These are phyloP conservation scores for Sesia apiformis DNA, from an alignment of 2,888 invertebrate species.

Conservation along the genomic window DNA sequence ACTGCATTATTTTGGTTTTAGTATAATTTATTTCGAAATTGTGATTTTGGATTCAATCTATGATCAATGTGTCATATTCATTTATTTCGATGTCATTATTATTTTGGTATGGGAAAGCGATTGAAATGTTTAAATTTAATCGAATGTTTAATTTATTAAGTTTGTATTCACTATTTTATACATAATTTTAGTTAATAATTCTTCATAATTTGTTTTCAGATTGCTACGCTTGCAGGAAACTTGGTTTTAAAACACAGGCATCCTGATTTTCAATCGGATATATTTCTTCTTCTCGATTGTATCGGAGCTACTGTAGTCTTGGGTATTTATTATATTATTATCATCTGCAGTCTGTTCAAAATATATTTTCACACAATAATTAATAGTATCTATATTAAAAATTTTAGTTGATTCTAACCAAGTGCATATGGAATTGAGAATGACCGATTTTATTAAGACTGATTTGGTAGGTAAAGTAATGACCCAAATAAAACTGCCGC, in stretches of 20 bases:
- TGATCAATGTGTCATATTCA: too few species aligned
- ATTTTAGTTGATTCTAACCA: neutral
- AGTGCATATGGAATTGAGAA: neutral
- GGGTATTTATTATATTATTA: neutral
- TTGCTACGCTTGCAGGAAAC: conserved; percentile 81
- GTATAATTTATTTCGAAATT: too few species aligned
- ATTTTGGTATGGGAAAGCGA: too few species aligned
- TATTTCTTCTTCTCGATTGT: conserved; percentile 70
- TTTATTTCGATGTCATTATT: too few species aligned
- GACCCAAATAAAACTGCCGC: conserved; percentile 64
- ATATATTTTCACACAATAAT: neutral
- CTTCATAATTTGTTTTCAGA: conserved; percentile 34
- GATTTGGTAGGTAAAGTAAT: conserved; percentile 54
- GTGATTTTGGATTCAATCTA: too few species aligned
- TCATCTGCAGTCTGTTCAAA: neutral
- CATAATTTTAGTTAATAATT: too few species aligned
- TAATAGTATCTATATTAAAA: neutral
- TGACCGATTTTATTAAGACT: conserved; percentile 35
- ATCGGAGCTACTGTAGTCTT: conserved; percentile 24
- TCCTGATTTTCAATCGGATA: conserved; percentile 81
- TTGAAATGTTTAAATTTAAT: too few species aligned
- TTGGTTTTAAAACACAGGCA: conserved; percentile 79
- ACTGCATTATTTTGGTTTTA: too few species aligned
- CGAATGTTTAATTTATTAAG: too few species aligned
- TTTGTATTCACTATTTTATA: too few species aligned